These are phyloP conservation scores for Dendrolimus kikuchii DNA, from an alignment of 1,140 invertebrate species.

Conservation along the genomic window DNA sequence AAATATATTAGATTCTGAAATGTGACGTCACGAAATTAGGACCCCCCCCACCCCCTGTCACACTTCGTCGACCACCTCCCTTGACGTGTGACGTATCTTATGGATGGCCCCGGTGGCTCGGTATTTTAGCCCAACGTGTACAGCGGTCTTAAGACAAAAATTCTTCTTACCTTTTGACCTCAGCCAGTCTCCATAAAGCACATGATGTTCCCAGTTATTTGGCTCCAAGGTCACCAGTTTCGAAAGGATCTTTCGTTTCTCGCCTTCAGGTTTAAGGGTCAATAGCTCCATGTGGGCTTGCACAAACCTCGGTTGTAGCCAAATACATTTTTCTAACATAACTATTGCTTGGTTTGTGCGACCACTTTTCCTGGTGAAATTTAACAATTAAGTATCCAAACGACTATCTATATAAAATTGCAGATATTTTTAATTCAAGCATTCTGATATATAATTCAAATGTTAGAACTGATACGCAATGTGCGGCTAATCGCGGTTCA, in stretches of 20 bases:
- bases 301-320: slow-evolving; percentile 77
- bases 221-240: slow-evolving; percentile 76
- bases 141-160: neutral
- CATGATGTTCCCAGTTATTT: slow-evolving; percentile 77
- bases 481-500: too few relatives aligned
- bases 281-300: slow-evolving; percentile 80
- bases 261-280: slow-evolving; percentile 72
- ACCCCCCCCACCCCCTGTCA: too few relatives aligned
- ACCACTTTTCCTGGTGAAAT: slow-evolving; percentile 74
- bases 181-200: slow-evolving; percentile 80
- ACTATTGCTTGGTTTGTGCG: slow-evolving; percentile 75
- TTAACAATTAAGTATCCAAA: neutral
- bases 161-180: slow-evolving; percentile 72
- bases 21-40: too few relatives aligned
- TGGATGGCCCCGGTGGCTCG: too few relatives aligned
- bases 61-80: too few relatives aligned
- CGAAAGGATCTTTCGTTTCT: slow-evolving; percentile 69
- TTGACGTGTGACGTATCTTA: too few relatives aligned
- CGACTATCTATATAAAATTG: too few relatives aligned
- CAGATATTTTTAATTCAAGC: too few relatives aligned
- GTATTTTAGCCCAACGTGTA: too few relatives aligned
- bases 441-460: too few relatives aligned
- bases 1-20: too few relatives aligned
- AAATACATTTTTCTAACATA: slow-evolving; percentile 79
- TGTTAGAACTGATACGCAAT: too few relatives aligned